phyloP scores from a whole-genome alignment of 2,888 invertebrate genomes.

The Atrina japonica region DNA sequence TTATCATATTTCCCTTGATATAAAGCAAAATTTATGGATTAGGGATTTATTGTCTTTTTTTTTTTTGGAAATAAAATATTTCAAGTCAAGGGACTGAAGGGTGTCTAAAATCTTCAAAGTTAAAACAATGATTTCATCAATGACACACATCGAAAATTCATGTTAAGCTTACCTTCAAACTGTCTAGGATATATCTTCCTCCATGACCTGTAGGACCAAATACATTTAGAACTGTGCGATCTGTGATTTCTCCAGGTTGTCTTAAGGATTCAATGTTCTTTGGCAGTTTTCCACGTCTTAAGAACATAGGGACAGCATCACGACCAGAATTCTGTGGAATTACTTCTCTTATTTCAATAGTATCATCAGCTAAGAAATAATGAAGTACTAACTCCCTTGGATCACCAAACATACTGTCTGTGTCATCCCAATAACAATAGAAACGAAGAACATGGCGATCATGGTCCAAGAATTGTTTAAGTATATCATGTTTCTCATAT shows the following conservation, averaged over 20 bases:
- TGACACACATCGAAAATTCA: too few species aligned
- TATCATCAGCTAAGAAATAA: conserved; percentile 93
- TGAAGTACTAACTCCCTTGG: conserved; percentile 90
- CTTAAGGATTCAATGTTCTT: conserved; percentile 83
- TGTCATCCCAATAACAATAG: conserved; percentile 94
- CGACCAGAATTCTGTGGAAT: conserved; percentile 85
- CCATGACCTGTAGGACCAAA: conserved; percentile 80
- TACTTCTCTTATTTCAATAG: conserved; percentile 92
- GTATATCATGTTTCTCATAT: conserved; percentile 82
- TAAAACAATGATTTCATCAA: too few species aligned
- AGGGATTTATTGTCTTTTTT: too few species aligned
- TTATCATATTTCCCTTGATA: too few species aligned
- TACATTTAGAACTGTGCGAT: conserved; percentile 81
- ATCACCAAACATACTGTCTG: conserved; percentile 88
- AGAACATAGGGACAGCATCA: conserved; percentile 87
- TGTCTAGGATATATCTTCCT: conserved; percentile 80
- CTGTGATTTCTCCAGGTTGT: conserved; percentile 78
- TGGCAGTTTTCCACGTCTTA: conserved; percentile 89
- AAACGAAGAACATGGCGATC: conserved; percentile 89
- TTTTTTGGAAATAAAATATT: too few species aligned
- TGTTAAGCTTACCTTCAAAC: conserved; percentile 76
- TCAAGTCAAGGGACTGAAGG: too few species aligned
- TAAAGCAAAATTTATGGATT: too few species aligned
- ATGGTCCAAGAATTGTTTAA: conserved; percentile 91
- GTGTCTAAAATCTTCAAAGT: too few species aligned